phyloP scores from a whole-genome alignment of 92 coral and sea anemone species.

The Muricea muricata region DNA sequence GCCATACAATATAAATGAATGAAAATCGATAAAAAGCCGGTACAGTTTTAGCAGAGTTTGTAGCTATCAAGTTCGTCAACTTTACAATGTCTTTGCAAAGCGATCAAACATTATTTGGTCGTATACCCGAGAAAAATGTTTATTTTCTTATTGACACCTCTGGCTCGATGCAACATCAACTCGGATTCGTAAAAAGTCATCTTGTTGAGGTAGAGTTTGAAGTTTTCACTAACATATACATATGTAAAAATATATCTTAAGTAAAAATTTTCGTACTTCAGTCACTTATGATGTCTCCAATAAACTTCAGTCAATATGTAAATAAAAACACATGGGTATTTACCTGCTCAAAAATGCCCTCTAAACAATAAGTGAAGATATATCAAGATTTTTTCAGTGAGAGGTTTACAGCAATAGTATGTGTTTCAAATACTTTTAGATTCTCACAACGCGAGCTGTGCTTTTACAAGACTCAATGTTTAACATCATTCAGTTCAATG shows the following conservation, averaged over 20 bases:
- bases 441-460: slow-evolving; percentile 82
- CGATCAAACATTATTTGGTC: slow-evolving; percentile 88
- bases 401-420: background rate
- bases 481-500: slow-evolving; percentile 86
- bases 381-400: background rate
- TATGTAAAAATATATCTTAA: no score
- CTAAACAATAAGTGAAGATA: no score
- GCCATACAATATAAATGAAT: no score
- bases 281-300: no score
- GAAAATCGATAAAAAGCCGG: background rate
- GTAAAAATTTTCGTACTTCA: no score
- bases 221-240: background rate
- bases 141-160: slow-evolving; percentile 88
- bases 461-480: slow-evolving; percentile 92
- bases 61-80: background rate
- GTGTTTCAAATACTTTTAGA: background rate
- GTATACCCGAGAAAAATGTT: slow-evolving; percentile 83
- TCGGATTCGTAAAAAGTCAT: slow-evolving; percentile 84
- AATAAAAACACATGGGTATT: no score
- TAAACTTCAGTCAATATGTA: no score
- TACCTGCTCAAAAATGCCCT: no score
- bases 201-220: slow-evolving; percentile 63
- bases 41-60: background rate
- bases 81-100: slow-evolving; percentile 58
- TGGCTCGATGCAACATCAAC: slow-evolving; percentile 94